phyloP scores from a whole-genome alignment of 2,113 vertebrate species.

The Chloropsis hardwickii region DNA sequence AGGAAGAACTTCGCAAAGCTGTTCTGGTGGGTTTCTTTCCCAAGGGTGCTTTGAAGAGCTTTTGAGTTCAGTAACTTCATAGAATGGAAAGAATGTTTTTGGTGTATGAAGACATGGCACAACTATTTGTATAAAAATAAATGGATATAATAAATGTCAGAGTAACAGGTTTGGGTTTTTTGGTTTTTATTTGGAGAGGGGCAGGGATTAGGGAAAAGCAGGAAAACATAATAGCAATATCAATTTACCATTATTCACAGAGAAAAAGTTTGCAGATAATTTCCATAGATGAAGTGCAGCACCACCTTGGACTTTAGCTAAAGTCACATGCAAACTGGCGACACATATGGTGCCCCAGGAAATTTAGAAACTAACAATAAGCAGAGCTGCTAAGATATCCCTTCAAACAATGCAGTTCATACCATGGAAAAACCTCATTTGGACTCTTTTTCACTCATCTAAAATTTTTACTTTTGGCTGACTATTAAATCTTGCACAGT shows the following conservation, averaged over 20 bases:
- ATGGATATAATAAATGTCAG: not conserved
- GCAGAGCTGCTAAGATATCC: not conserved
- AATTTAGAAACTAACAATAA: not conserved
- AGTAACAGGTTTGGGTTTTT: not conserved
- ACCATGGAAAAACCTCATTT: not conserved
- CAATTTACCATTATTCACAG: not conserved
- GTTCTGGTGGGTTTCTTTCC: not conserved
- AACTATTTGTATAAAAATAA: not conserved
- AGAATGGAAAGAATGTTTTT: not conserved
- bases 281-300: not conserved
- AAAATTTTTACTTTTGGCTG: not conserved
- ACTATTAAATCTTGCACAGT: not conserved
- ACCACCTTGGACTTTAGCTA: not conserved
- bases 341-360: not conserved
- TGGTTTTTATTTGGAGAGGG: accelerated
- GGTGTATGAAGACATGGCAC: not conserved
- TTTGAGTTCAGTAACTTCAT: not conserved
- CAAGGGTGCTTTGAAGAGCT: not conserved
- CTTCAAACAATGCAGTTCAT: not conserved
- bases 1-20: not conserved
- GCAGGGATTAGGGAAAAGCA: not conserved
- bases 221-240: not conserved
- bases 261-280: not conserved
- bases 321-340: not conserved
- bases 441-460: not conserved